A percentile compares a stretch with the other conserved stretches of the same genome.
Evolutionary conservation across 1,140 invertebrate genomes (phyloP).

Genomic region (Amphibalanus amphitrite): DNA sequence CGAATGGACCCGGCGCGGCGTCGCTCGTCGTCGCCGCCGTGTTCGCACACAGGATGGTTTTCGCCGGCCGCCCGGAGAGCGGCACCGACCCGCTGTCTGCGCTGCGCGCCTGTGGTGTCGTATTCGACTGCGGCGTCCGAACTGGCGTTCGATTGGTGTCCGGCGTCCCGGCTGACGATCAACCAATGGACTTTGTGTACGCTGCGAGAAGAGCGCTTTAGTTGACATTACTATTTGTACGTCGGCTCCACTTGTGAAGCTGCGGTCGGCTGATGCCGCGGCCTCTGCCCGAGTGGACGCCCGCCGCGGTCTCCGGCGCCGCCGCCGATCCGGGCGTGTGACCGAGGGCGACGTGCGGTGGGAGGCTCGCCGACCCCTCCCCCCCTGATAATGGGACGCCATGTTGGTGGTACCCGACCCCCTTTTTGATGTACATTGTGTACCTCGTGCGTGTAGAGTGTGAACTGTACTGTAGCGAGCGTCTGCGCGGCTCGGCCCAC

Average conservation of each 20-base stretch:
- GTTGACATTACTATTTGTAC: neutral
- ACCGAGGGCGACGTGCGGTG: too few species aligned
- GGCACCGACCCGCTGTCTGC: neutral
- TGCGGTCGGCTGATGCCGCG: too few species aligned
- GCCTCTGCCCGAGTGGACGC: too few species aligned
- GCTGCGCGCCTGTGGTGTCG: neutral
- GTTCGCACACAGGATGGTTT: neutral
- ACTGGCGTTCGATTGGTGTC: neutral
- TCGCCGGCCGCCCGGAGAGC: too few species aligned
- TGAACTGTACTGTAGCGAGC: neutral
- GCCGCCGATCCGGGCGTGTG: neutral
- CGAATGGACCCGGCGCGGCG: too few species aligned
- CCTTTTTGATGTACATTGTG: neutral
- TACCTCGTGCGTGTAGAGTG: neutral
- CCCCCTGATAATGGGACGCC: too few species aligned
- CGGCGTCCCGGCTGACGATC: neutral
- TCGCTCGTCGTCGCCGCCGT: too few species aligned
- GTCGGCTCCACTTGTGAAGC: too few species aligned
- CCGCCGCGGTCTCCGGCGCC: neutral
- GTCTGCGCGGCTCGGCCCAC: too few species aligned
- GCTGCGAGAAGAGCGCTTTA: neutral
- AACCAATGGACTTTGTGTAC: neutral
- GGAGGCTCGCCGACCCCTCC: too few species aligned
- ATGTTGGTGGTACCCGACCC: too few species aligned
- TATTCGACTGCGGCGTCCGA: too few species aligned